Percentiles rank a stretch among this genome's conserved stretches.
These are phyloP conservation scores for Sesamia nonagrioides DNA, from an alignment of 1,140 invertebrate genomes.

Conservation along the genomic window DNA sequence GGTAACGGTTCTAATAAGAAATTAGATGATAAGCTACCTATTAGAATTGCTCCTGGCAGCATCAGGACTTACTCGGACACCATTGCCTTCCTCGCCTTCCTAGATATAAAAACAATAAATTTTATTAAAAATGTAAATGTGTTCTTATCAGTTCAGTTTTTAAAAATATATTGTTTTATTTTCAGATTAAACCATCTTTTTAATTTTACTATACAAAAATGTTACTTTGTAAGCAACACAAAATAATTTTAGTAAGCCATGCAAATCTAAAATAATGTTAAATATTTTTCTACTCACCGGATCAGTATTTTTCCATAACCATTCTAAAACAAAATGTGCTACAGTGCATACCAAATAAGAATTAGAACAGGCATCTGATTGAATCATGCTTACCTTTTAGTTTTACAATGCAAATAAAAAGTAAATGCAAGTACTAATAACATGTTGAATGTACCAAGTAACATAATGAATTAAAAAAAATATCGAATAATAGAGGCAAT, in stretches of 20 bases:
- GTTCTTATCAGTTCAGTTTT: no score
- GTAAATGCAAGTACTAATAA: neutral
- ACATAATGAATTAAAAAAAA: constrained; percentile 5
- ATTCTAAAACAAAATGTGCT: constrained; percentile 56
- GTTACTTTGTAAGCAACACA: neutral
- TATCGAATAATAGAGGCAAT: neutral
- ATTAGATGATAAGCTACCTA: neutral
- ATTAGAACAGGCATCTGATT: constrained; percentile 62
- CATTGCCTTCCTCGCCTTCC: constrained; percentile 75
- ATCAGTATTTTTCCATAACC: constrained; percentile 42
- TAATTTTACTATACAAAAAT: neutral
- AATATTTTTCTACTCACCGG: constrained; percentile 66
- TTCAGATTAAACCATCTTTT: no score
- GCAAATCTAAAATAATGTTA: constrained; percentile 49
- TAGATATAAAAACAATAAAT: constrained; percentile 54
- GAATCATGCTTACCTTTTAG: constrained; percentile 68
- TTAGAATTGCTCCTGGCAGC: constrained; percentile 70
- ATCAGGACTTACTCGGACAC: constrained; percentile 75
- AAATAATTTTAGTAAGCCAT: constrained; percentile 48
- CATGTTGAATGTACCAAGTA: neutral
- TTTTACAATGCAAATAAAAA: constrained; percentile 43
- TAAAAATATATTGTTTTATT: no score
- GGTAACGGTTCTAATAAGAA: neutral
- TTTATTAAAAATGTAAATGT: neutral
- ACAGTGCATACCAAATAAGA: constrained; percentile 53